A percentile compares a stretch with the other conserved stretches of the same genome.
These are phyloP conservation scores for Lasioglossum villosulum DNA, from an alignment of 2,888 invertebrate genomes.

Conservation along the genomic window DNA sequence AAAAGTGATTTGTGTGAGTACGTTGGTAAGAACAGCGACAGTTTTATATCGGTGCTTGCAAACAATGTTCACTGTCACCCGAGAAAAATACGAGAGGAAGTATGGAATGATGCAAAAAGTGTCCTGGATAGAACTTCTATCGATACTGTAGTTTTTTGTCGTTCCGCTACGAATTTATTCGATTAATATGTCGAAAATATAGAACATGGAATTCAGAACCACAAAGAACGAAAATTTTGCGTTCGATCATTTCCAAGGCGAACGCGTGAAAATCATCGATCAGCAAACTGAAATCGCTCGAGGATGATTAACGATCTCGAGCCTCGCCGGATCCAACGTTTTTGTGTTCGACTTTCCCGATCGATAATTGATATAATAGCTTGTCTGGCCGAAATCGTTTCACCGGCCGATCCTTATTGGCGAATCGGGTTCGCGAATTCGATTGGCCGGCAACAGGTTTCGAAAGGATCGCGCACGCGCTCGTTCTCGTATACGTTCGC, in stretches of 20 bases:
- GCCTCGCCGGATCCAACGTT: background rate
- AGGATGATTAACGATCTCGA: background rate
- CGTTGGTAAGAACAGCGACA: background rate
- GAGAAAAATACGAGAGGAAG: background rate
- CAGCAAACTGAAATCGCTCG: background rate
- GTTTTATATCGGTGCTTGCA: background rate
- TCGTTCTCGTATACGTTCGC: slow-evolving; percentile 19
- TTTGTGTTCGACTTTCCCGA: background rate
- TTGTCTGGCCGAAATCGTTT: background rate
- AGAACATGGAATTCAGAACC: too few relatives aligned
- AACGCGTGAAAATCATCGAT: background rate
- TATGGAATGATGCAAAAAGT: background rate
- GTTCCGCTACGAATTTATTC: background rate
- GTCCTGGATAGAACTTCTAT: background rate
- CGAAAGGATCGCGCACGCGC: slow-evolving; percentile 58
- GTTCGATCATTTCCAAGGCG: too few relatives aligned
- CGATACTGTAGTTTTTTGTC: background rate
- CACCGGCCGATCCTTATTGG: background rate
- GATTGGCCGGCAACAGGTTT: slow-evolving; percentile 61
- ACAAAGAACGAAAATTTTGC: too few relatives aligned
- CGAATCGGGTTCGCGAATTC: background rate
- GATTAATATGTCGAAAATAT: too few relatives aligned
- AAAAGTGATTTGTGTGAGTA: slow-evolving; percentile 1
- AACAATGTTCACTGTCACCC: background rate
- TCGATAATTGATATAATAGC: background rate